A percentile compares a stretch with the other conserved stretches of the same genome.
phyloP scores from a whole-genome alignment of 30 jellyfish, hydroid and myxozoan species.

The Pseudorhiza aurosa region DNA sequence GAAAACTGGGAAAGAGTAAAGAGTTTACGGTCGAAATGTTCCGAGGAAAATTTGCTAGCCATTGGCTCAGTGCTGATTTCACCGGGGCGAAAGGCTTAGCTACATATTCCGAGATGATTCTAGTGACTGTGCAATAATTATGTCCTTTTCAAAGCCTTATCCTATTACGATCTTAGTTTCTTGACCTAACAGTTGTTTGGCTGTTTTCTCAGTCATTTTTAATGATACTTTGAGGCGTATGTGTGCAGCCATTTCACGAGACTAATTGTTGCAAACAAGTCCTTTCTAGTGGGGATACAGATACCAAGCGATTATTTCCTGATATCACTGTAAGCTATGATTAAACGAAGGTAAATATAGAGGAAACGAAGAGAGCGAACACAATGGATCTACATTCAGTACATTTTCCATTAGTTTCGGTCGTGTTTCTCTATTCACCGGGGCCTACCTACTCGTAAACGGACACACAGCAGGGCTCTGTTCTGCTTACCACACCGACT shows the following conservation, averaged over 20 bases:
- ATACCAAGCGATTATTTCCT: background rate
- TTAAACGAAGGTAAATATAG: background rate
- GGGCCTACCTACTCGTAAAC: constrained; percentile 31
- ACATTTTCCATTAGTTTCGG: no score
- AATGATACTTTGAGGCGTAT: background rate
- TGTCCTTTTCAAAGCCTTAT: constrained; percentile 12
- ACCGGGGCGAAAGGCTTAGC: no score
- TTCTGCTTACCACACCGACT: constrained; percentile 25
- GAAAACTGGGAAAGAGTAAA: no score
- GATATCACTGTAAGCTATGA: background rate
- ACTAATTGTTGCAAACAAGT: background rate
- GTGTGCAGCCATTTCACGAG: background rate
- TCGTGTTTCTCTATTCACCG: no score
- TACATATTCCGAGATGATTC: constrained; percentile 26
- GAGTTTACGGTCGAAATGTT: no score
- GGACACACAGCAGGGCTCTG: constrained; percentile 40
- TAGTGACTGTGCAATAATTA: constrained; percentile 20
- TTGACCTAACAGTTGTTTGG: constrained; percentile 34
- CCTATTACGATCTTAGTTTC: constrained; percentile 6
- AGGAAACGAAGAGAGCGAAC: no score
- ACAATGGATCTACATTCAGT: no score
- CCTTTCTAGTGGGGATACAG: background rate
- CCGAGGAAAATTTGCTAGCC: no score
- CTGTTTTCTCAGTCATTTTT: constrained; percentile 41
- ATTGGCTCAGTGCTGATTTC: no score